Percentiles rank a stretch among this genome's conserved stretches.
Evolutionary conservation across 2,888 invertebrate genomes (phyloP).

Genomic region (Cephus rjabovi): DNA sequence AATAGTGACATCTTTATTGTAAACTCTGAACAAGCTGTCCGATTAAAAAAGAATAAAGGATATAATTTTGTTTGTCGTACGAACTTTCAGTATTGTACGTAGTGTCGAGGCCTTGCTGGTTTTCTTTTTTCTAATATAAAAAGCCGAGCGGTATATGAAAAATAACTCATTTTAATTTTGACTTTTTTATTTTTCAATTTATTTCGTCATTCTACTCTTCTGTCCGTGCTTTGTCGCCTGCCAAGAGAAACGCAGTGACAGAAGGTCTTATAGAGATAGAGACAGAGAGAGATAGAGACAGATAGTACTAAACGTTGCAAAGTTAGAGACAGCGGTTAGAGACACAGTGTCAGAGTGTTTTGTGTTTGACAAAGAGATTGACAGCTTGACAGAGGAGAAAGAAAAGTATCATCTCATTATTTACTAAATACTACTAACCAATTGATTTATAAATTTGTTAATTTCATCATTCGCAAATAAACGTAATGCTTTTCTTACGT

Average conservation of each 20-base stretch:
- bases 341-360: too few species aligned
- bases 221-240: background rate
- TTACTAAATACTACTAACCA: conserved; percentile 36
- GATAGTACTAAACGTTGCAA: too few species aligned
- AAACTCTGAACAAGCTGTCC: conserved; percentile 59
- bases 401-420: conserved; percentile 34
- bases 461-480: conserved; percentile 57
- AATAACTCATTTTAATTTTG: too few species aligned
- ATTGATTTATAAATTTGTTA: conserved; percentile 50
- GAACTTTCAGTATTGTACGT: too few species aligned
- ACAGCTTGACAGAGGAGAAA: conserved; percentile 54
- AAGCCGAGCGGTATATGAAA: too few species aligned
- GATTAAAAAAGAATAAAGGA: background rate
- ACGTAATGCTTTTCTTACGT: conserved; percentile 60
- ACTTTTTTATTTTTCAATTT: background rate
- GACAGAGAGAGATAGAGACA: too few species aligned
- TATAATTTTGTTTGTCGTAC: too few species aligned
- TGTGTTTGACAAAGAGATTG: conserved; percentile 12
- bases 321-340: too few species aligned
- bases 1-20: conserved; percentile 42
- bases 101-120: too few species aligned
- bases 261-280: too few species aligned
- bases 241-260: too few species aligned
- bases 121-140: too few species aligned
- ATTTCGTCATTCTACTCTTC: background rate